Conservation (phyloP, 2,797 vertebrate species). For the Mormyrus proboscirostris region DNA sequence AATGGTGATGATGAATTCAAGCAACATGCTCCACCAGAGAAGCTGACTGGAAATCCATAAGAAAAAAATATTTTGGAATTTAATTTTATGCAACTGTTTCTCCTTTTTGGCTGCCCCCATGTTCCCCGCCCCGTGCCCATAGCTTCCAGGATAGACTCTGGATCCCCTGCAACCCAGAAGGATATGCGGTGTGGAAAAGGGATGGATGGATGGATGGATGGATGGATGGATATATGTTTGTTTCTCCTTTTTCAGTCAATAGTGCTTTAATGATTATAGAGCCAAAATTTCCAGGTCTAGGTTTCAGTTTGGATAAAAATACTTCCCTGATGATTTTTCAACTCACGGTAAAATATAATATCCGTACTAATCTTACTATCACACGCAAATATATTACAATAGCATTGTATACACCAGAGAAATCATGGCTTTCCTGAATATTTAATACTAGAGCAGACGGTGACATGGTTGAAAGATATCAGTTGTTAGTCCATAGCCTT, state of each 20-base stretch:
- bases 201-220: no score
- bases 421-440: background rate
- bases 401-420: background rate
- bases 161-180: no score
- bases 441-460: background rate
- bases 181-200: no score
- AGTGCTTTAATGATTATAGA: conserved; percentile 36
- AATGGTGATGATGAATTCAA: conserved; percentile 20
- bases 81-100: conserved; percentile 39
- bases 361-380: background rate
- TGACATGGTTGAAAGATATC: conserved; percentile 5
- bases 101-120: background rate
- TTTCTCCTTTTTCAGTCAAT: conserved; percentile 30
- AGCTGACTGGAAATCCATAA: conserved; percentile 36
- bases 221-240: no score
- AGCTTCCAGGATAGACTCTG: no score
- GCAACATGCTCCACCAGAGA: conserved; percentile 33
- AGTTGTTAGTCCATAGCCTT: background rate
- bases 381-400: background rate
- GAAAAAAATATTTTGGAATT: conserved; percentile 38
- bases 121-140: no score
- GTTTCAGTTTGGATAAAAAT: conserved; percentile 36
- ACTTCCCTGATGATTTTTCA: conserved; percentile 26
- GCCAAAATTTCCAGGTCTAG: conserved; percentile 20
- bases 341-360: conserved; percentile 1